Conservation (phyloP, 2,888 invertebrate species). For the Plebejus anna region DNA sequence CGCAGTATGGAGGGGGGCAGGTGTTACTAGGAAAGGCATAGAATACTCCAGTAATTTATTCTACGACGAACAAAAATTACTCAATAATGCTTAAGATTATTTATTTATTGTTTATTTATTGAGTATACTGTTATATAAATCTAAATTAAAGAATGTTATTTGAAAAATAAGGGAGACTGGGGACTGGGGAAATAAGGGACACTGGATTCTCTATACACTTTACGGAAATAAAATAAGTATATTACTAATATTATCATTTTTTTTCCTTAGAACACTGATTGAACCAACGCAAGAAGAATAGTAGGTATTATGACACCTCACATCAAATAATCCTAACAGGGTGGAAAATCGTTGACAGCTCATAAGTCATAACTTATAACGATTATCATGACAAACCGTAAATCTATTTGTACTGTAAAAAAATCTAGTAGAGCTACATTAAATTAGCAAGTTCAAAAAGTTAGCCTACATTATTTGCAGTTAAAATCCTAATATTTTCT, state of each 20-base stretch:
- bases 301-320: no score
- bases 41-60: conserved; percentile 54
- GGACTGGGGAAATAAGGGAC: no score
- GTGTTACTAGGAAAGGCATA: conserved; percentile 55
- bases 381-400: not conserved
- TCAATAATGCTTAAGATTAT: not conserved
- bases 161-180: not conserved
- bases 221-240: no score
- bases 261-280: no score
- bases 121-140: not conserved
- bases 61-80: conserved; percentile 12
- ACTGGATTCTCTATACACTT: no score
- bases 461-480: not conserved
- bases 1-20: conserved; percentile 44
- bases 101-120: not conserved
- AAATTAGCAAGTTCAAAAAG: not conserved
- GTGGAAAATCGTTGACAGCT: no score
- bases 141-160: not conserved
- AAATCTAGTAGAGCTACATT: not conserved
- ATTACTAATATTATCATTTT: no score
- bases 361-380: no score
- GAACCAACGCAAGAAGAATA: no score
- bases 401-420: not conserved
- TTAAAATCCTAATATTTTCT: not conserved
- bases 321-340: no score